Percentiles rank a stretch among this genome's conserved stretches.
These are phyloP conservation scores for Coptodon bakossiorum DNA, from an alignment of 2,113 vertebrate species.

Conservation along the genomic window DNA sequence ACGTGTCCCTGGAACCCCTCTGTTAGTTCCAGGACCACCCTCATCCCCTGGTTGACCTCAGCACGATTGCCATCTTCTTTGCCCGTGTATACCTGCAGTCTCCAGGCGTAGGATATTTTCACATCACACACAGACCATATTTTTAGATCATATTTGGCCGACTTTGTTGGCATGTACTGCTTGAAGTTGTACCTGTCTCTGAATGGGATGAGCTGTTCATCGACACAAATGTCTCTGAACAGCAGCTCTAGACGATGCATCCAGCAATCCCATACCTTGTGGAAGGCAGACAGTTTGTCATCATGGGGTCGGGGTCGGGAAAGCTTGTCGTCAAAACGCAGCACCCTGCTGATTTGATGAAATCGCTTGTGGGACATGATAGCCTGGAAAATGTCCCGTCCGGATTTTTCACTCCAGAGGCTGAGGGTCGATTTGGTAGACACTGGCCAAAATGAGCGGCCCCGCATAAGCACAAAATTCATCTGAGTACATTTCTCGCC, in stretches of 20 bases:
- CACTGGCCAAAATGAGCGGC: no score
- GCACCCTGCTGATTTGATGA: no score
- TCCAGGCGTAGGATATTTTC: neutral
- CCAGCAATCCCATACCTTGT: neutral
- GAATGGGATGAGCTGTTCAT: neutral
- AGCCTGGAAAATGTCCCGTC: no score
- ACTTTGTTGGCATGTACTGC: no score
- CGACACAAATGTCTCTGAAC: neutral
- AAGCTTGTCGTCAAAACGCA: neutral
- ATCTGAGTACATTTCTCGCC: no score
- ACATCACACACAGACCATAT: neutral
- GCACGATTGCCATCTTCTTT: neutral
- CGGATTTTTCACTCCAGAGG: no score
- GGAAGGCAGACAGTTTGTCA: neutral
- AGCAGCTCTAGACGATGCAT: neutral
- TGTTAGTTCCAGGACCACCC: neutral
- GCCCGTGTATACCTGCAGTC: neutral
- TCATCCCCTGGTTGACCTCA: neutral
- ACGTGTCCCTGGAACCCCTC: neutral
- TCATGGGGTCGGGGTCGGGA: no score
- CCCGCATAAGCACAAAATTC: no score
- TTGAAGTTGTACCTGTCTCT: no score
- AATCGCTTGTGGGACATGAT: no score
- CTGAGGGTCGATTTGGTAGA: rapidly evolving
- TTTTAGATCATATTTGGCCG: neutral